Base-by-base conservation (phyloP, 2,888 invertebrate genomes). In the Cheilosia pagana region DNA sequence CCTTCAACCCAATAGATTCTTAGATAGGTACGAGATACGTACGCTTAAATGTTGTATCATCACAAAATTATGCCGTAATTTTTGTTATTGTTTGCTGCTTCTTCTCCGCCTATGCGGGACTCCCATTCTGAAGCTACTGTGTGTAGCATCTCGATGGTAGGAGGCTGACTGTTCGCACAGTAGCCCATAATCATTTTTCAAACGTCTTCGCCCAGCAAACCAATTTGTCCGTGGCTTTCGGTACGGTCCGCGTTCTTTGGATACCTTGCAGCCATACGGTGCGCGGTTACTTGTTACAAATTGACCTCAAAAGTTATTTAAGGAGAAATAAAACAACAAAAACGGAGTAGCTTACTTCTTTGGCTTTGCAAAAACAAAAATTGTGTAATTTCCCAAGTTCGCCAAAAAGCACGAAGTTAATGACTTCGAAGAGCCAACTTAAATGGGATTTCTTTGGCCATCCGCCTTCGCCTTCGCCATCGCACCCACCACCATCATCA, bases 301-400 rank as follows among this genome's bases (percentile, higher is more conserved):
- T 86, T 86, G 86, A 86, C 86, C 86, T 86, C 86, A 86, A 86
- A 86, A 86, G 76, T 81, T 81, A 86, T 81, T 86, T 81, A 72
- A 81, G 71, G 75, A 72, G 76, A 86, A 85, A 81, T 65, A 79
- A 65, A 35, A 52, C 57, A 75, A 67, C 39, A 68, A 50, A 71
- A 23, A 43, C 57, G n/a, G 43, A 59, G 43, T 53, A 74, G 74
- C 57, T 62, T 55, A 60, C 71, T 43, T 59, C 71, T 63, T 72
- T 16, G 23, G 48, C 43, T 53, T 45, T 7, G 62, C 67, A 57
- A 59, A 28, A 28, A 28, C 7, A 28, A 28, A 70, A 81, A 77
- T 85, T 85, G 85, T 85, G 85, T 85, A 85, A 85, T 81, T 76
- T 62, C 67, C 63, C 75, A 81, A 85, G 75, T 79, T 81, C 81